These are phyloP conservation scores for Drosophila santomea DNA, from an alignment of 1,140 invertebrate genomes.

Conservation along the genomic window DNA sequence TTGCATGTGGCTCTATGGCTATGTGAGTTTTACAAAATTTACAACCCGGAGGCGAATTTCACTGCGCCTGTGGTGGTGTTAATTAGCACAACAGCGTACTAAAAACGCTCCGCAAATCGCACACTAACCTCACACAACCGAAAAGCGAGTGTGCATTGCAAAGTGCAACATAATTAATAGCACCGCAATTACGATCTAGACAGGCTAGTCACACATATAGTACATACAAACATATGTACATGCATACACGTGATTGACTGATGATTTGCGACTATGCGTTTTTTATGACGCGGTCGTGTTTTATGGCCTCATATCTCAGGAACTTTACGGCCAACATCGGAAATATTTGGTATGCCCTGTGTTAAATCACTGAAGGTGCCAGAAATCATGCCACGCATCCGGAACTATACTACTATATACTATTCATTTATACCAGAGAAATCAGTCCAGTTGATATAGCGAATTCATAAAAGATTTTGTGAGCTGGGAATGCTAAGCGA, in stretches of 20 bases:
- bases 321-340: neutral
- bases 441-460: neutral
- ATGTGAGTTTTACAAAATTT: slow-evolving; percentile 39
- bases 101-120: slow-evolving; percentile 46
- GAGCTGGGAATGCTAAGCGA: too few relatives aligned
- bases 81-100: slow-evolving; percentile 63
- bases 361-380: slow-evolving; percentile 24
- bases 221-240: neutral
- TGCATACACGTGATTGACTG: slow-evolving; percentile 19
- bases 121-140: slow-evolving; percentile 70
- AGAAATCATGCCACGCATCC: neutral
- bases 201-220: slow-evolving; percentile 1
- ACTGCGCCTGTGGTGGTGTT: slow-evolving; percentile 55
- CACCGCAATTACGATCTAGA: slow-evolving; percentile 26
- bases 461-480: too few relatives aligned
- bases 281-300: slow-evolving; percentile 18
- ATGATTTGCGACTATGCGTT: slow-evolving; percentile 13
- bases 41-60: slow-evolving; percentile 38
- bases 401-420: too few relatives aligned
- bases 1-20: slow-evolving; percentile 15
- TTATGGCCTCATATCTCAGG: slow-evolving; percentile 13
- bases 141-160: slow-evolving; percentile 29
- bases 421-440: neutral
- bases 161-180: slow-evolving; percentile 61
- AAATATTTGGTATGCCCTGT: slow-evolving; percentile 8